These are phyloP conservation scores for Tetramorium parvispinum DNA, from an alignment of 1,140 invertebrate genomes.

Conservation along the genomic window DNA sequence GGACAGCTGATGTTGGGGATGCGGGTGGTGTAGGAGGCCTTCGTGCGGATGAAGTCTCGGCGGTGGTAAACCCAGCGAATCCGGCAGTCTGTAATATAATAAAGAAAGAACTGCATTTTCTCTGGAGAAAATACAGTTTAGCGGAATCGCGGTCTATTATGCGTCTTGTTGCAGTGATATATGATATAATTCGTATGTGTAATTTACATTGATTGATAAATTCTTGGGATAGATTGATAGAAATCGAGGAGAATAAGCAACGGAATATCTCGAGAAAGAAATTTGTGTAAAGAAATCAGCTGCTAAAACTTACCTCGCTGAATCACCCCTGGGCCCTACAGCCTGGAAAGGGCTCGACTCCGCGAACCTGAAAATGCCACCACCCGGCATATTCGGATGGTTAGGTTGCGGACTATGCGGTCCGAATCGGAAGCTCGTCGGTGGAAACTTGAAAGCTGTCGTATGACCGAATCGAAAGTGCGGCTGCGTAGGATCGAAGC, in stretches of 20 bases:
- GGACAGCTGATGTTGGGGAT: conserved; percentile 80
- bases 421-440: conserved; percentile 82
- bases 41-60: conserved; percentile 83
- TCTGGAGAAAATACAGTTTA: conserved; percentile 54
- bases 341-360: conserved; percentile 85
- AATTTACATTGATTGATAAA: not conserved
- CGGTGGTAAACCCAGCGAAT: conserved; percentile 80
- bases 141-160: conserved; percentile 41
- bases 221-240: not conserved
- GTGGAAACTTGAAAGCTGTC: conserved; percentile 84
- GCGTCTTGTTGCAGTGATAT: conserved; percentile 17
- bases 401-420: conserved; percentile 84
- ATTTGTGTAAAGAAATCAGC: not conserved
- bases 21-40: conserved; percentile 79
- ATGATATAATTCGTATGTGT: not conserved
- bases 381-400: conserved; percentile 80
- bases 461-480: conserved; percentile 83
- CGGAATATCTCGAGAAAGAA: conserved; percentile 15
- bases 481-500: conserved; percentile 83
- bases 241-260: conserved; percentile 4
- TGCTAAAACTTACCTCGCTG: conserved; percentile 79
- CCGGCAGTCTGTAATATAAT: conserved; percentile 81
- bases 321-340: conserved; percentile 83
- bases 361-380: conserved; percentile 84
- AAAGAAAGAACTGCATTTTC: conserved; percentile 41